Evolutionary conservation across 2,797 vertebrate species (phyloP).

Genomic region (Pelobates cultripes): DNA sequence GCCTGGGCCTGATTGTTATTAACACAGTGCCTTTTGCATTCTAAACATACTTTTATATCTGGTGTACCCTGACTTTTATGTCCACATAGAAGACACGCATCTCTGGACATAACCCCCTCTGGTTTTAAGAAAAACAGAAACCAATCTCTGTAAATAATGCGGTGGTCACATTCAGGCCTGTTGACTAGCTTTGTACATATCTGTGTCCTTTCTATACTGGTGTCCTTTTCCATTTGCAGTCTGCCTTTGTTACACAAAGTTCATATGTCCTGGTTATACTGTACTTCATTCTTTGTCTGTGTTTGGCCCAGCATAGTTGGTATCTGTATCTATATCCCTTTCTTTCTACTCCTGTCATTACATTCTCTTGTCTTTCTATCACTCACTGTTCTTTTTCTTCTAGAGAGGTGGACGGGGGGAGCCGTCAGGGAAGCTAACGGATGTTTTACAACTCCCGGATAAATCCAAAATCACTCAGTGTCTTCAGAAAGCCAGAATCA

Average conservation of each 20-base stretch:
- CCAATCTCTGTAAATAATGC: not conserved
- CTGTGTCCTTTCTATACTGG: not conserved
- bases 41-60: too few relatives aligned
- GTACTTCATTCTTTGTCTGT: not conserved
- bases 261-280: constrained; percentile 9
- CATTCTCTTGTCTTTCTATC: constrained; percentile 1
- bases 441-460: constrained; percentile 30
- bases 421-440: constrained; percentile 7
- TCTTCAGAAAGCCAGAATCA: constrained; percentile 69
- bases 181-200: not conserved
- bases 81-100: too few relatives aligned
- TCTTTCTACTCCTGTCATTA: constrained; percentile 12
- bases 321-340: constrained; percentile 9
- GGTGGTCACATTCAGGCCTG: not conserved
- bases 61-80: too few relatives aligned
- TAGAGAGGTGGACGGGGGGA: constrained; percentile 17
- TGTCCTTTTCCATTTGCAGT: not conserved
- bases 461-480: constrained; percentile 62
- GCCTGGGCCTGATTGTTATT: too few relatives aligned
- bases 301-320: not conserved
- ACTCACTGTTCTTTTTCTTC: constrained; percentile 11
- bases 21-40: too few relatives aligned
- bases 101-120: too few relatives aligned
- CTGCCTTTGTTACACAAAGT: not conserved
- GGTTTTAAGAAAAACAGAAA: not conserved